These are phyloP conservation scores for Periophthalmus modestus DNA, from an alignment of 2,113 vertebrate species.

Conservation along the genomic window DNA sequence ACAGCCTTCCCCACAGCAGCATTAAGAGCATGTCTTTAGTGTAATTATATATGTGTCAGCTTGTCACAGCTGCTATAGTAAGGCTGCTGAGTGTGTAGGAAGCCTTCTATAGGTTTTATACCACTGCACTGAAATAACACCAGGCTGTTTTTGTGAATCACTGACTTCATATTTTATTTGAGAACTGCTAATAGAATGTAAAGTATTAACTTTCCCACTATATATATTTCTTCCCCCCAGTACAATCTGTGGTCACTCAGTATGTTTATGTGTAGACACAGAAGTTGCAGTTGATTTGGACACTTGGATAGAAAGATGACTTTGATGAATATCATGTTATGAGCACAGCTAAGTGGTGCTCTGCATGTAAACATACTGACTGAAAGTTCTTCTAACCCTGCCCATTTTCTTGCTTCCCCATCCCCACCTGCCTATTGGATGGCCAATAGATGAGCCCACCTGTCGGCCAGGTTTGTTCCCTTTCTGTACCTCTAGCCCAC, in stretches of 20 bases:
- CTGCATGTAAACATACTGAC: slow-evolving; percentile 9
- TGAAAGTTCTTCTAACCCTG: slow-evolving; percentile 75
- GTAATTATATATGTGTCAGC: not conserved
- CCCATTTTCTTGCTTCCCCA: slow-evolving; percentile 79
- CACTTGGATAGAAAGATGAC: not conserved
- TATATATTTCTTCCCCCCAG: not conserved
- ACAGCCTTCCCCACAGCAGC: not conserved
- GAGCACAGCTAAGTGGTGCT: not conserved
- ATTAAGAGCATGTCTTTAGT: not conserved
- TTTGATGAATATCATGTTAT: not conserved
- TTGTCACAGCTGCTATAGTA: not conserved
- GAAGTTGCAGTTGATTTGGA: not conserved
- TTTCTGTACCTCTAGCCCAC: slow-evolving; percentile 75
- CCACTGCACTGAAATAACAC: not conserved
- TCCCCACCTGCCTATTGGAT: slow-evolving; percentile 78
- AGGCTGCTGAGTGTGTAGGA: slow-evolving; percentile 7
- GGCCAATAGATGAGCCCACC: slow-evolving; percentile 78
- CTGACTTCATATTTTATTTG: not conserved
- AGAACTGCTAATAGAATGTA: not conserved
- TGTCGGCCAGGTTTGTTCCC: slow-evolving; percentile 82
- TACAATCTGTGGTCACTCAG: slow-evolving; percentile 14
- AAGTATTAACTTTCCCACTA: not conserved
- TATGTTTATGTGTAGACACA: not conserved
- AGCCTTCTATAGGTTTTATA: not conserved
- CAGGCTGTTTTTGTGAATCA: not conserved